Base-by-base conservation (phyloP, 2,888 invertebrate species). In the Conops quadrifasciatus region DNA sequence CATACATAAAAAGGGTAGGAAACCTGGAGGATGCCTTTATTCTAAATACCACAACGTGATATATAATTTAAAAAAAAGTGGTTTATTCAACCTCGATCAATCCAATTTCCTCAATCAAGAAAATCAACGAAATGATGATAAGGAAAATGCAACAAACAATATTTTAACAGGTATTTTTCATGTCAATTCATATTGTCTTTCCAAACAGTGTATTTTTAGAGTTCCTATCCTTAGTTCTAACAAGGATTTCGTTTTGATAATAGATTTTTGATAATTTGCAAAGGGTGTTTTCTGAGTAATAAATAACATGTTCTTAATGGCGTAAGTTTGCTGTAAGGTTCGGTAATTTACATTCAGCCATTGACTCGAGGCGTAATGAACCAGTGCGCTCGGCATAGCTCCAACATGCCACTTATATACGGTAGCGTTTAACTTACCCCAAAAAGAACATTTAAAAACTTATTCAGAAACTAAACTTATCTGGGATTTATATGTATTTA, bases 51-150 rank as follows among this genome's bases (percentile, higher is more conserved):
- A 63, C 47, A 63, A 63, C 64, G 28, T 7, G 2, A 26, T 64
- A 49, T 64, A n/a, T 19, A 49, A 51, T 26, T 26, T 64, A n/a
- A 64, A 47, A 28, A 64, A 64, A 51, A 21, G 47, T 49, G 51
- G 64, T n/a, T 11, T 64, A 51, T 19, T 64, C 24, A 53, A 53
- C 21, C 19, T 64, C 24, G n/a, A 53, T 7, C 19, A 4, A 36
- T 36, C 5, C 5, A 36, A 36, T 36, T 36, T 9, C 4, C 9
- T 36, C 9, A 9, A 9, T 7, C 36, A 53, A 53, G 19, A 53
- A 53, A 53, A 11, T 53, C 19, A 21, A 21, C 19, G n/a, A 4
- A 53, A 53, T 21, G 24, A 53, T n/a, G 53, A 53, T 21, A 53
- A 53, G 21, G 53, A 53, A 53, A 53, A 53, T 53, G n/a, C 3